Percentiles rank a stretch among this genome's conserved stretches.
Evolutionary conservation across 2,113 vertebrate genomes (phyloP).

Genomic region (Jaculus jaculus): DNA sequence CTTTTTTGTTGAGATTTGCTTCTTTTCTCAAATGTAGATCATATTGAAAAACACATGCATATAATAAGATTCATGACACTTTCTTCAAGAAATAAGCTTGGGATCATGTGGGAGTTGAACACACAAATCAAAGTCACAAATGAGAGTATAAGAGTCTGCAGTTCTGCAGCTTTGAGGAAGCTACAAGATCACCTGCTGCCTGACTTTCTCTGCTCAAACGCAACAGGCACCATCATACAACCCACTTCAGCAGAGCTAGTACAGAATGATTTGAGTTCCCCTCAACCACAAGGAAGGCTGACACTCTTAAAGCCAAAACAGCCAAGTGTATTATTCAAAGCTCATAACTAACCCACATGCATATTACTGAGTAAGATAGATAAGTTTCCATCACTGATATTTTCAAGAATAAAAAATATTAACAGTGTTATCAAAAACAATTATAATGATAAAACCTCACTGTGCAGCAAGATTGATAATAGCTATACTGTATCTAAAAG

Average conservation of each 20-base stretch:
- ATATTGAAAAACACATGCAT: background rate
- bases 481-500: too few relatives aligned
- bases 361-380: background rate
- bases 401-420: constrained; percentile 18
- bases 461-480: too few relatives aligned
- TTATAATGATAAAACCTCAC: background rate
- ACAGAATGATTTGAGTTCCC: background rate
- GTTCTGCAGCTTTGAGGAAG: background rate
- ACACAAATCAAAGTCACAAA: background rate
- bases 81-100: constrained; percentile 34
- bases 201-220: background rate
- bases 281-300: background rate
- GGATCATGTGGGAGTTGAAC: background rate
- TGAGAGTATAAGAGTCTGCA: background rate
- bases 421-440: background rate
- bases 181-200: background rate
- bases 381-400: background rate
- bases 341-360: background rate
- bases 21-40: background rate
- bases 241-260: background rate
- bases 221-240: too few relatives aligned
- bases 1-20: background rate
- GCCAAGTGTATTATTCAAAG: constrained; percentile 31
- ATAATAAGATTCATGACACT: constrained; percentile 25
- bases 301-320: background rate